A percentile compares a stretch with the other conserved stretches of the same genome.
These are phyloP conservation scores for Chelmon rostratus DNA, from an alignment of 2,797 vertebrate genomes.

Conservation along the genomic window DNA sequence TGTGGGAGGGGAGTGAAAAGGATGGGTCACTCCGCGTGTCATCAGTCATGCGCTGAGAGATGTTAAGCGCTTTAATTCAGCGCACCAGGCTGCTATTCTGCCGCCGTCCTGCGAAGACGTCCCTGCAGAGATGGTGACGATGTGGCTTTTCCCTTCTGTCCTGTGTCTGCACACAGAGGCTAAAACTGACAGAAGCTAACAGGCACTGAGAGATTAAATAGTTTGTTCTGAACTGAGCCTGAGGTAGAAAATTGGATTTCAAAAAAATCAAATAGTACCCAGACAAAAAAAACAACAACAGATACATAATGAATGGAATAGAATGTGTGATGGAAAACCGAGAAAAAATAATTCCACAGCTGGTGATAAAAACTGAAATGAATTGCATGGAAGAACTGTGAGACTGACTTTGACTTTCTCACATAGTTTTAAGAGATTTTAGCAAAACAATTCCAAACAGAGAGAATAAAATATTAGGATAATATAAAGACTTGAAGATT, in stretches of 20 bases:
- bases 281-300: background rate
- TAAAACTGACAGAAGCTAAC: background rate
- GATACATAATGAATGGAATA: background rate
- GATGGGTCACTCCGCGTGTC: conserved; percentile 27
- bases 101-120: background rate
- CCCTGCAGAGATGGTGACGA: background rate
- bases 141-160: background rate
- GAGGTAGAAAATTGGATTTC: background rate
- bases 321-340: background rate
- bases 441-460: background rate
- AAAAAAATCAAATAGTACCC: background rate
- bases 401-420: background rate
- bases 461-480: background rate
- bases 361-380: background rate
- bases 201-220: background rate
- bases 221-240: background rate
- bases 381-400: background rate
- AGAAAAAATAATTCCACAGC: background rate
- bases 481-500: background rate
- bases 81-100: background rate
- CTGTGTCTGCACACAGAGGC: background rate
- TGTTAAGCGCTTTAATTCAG: conserved; percentile 7
- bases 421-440: background rate
- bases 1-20: background rate
- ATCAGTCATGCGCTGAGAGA: conserved; percentile 15